Evolutionary conservation across 2,888 invertebrate species (phyloP).

Genomic region (Anthoptus insignis): DNA sequence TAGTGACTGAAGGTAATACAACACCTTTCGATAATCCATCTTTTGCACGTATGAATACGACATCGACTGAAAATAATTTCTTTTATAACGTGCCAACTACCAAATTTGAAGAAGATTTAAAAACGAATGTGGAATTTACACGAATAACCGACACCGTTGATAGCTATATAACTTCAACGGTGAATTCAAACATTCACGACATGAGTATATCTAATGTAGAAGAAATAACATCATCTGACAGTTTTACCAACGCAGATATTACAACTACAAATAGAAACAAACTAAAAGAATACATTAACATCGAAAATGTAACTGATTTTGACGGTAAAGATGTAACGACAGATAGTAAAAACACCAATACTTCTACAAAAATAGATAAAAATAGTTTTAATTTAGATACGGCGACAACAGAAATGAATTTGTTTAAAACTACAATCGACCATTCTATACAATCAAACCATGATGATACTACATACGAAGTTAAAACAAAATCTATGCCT

Average conservation of each 20-base stretch:
- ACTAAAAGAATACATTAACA: too few species aligned
- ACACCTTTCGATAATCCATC: neutral
- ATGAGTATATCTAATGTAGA: neutral
- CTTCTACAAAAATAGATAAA: slow-evolving; percentile 4
- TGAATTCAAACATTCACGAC: neutral
- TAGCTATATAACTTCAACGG: neutral
- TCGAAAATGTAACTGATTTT: too few species aligned
- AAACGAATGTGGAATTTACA: neutral
- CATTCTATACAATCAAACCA: too few species aligned
- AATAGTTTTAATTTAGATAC: neutral
- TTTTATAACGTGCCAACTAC: neutral
- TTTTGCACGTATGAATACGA: neutral
- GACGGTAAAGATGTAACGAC: neutral
- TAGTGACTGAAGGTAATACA: slow-evolving; percentile 3
- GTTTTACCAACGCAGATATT: neutral
- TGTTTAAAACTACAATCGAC: neutral
- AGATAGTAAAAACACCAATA: neutral
- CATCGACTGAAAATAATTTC: neutral
- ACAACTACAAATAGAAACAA: too few species aligned
- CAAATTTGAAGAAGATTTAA: neutral
- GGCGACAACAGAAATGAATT: neutral
- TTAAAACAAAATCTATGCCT: too few species aligned
- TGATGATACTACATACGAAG: too few species aligned
- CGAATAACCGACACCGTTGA: neutral
- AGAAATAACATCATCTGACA: neutral